Percentiles rank a stretch among this genome's conserved stretches.
Evolutionary conservation across 2,888 invertebrate genomes (phyloP).

Genomic region (Phengaris arion): DNA sequence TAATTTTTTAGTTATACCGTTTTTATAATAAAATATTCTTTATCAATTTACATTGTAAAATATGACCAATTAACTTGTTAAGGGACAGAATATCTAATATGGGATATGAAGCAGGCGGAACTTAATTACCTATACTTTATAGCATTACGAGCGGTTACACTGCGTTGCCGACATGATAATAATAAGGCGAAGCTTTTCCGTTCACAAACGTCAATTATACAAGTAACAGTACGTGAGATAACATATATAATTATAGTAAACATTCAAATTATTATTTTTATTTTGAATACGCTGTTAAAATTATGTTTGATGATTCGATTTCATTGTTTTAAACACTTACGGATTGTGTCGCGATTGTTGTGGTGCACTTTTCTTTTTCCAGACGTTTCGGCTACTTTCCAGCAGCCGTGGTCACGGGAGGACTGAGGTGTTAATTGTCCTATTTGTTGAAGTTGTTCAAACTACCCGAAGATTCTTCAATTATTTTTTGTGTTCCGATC

Average conservation of each 20-base stretch:
- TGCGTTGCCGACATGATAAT: constrained; percentile 18
- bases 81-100: constrained; percentile 25
- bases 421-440: too few species aligned
- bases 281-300: too few species aligned
- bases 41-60: constrained; percentile 10
- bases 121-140: constrained; percentile 4
- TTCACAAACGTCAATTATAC: constrained; percentile 10
- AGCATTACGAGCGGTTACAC: constrained; percentile 21
- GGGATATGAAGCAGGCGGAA: constrained; percentile 16
- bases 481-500: too few species aligned
- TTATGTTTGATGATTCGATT: too few species aligned
- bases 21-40: not conserved
- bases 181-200: constrained; percentile 18
- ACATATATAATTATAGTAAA: constrained; percentile 5
- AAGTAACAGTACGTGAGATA: not conserved
- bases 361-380: too few species aligned
- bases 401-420: too few species aligned
- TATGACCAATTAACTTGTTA: constrained; percentile 23
- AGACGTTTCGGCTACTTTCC: too few species aligned
- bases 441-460: too few species aligned
- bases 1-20: too few species aligned
- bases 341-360: too few species aligned
- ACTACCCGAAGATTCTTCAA: too few species aligned
- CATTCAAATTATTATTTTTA: not conserved
- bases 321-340: too few species aligned